Evolutionary conservation across 2,797 vertebrate genomes (phyloP).

Genomic region (Meda fulgida): DNA sequence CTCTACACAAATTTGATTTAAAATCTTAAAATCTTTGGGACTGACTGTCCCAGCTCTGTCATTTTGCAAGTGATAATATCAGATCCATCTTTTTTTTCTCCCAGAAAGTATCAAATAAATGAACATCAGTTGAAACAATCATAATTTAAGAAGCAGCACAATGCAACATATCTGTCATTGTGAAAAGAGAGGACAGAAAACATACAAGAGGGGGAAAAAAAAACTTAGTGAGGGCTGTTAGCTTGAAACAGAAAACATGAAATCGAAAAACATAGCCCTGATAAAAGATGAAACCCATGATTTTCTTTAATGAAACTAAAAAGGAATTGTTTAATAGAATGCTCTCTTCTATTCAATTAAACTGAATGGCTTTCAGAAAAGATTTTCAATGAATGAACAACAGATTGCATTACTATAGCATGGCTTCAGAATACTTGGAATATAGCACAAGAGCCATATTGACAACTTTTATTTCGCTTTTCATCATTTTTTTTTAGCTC

Average conservation of each 20-base stretch:
- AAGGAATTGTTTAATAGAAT: neutral
- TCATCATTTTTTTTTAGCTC: neutral
- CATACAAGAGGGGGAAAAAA: too few relatives aligned
- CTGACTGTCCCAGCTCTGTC: neutral
- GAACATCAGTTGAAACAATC: neutral
- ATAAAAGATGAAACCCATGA: neutral
- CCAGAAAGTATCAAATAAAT: neutral
- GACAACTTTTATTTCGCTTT: neutral
- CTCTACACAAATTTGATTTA: neutral
- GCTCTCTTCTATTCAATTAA: neutral
- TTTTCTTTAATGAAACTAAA: neutral
- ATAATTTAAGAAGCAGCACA: neutral
- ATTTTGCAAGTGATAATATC: neutral
- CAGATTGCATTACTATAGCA: neutral
- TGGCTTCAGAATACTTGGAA: neutral
- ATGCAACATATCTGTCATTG: neutral
- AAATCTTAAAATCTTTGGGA: neutral
- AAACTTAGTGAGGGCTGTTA: neutral
- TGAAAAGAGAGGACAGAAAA: neutral
- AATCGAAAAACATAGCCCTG: neutral
- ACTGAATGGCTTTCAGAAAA: neutral
- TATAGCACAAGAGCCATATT: neutral
- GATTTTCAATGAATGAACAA: neutral
- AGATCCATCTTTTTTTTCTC: neutral
- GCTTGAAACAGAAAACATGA: too few relatives aligned